phyloP scores from a whole-genome alignment of 2,888 invertebrate genomes.

The Macrostomum cliftonense region DNA sequence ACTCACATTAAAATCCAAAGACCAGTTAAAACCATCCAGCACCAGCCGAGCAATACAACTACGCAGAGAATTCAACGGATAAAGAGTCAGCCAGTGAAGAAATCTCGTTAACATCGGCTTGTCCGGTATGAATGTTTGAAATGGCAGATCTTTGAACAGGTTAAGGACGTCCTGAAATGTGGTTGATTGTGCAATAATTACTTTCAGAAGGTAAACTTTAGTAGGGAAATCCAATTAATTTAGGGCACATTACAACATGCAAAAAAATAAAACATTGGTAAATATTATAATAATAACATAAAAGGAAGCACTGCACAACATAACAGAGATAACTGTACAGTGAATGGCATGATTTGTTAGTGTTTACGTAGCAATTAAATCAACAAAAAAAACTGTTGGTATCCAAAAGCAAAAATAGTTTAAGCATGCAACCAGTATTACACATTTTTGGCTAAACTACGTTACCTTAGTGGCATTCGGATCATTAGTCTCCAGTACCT shows the following conservation, averaged over 20 bases:
- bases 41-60: constrained; percentile 52
- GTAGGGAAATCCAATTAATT: no score
- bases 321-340: no score
- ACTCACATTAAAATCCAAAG: constrained; percentile 34
- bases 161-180: constrained; percentile 44
- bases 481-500: no score
- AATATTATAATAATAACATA: background rate
- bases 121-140: constrained; percentile 50
- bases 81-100: constrained; percentile 49
- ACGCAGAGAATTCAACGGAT: constrained; percentile 45
- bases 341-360: no score
- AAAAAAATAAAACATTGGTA: background rate
- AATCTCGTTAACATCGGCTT: constrained; percentile 49
- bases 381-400: no score
- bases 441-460: no score
- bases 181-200: background rate
- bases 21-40: constrained; percentile 54
- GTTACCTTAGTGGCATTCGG: no score
- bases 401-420: no score
- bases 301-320: background rate
- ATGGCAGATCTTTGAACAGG: constrained; percentile 53
- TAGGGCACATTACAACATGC: background rate
- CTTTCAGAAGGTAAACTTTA: no score
- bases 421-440: no score
- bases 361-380: background rate